Base-by-base conservation (phyloP, 2,888 invertebrate genomes). In the Synergus gifuensis region DNA sequence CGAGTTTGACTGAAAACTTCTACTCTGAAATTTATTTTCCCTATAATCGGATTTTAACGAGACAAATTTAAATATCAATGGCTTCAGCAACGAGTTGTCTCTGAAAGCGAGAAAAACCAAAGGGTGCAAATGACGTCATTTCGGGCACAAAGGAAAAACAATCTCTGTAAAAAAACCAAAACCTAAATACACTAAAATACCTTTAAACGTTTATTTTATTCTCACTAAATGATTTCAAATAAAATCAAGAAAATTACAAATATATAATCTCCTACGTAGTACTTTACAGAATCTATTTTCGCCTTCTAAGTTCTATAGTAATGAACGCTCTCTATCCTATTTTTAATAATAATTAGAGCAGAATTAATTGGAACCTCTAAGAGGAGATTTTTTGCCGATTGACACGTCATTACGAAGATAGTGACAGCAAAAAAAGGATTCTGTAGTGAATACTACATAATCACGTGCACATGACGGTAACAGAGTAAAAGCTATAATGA, bases 21-120 rank as follows among this genome's bases (percentile, higher is more conserved):
- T 67, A 49, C 46, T 28, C 22, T 7, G 16, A 2, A 49, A 69
- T 69, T 69, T 69, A 69, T 69, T 69, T 69, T 36, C 16, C 69
- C 49, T 22, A 28, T 69, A 49, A 69, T 69, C 22, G 46, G 49
- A 14, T 69, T 69, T 69, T 69, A 69, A 69, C 69, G 69, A 69
- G 46, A 46, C 69, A 69, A 69, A 69, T 69, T 69, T 69, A 16
- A 69, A 69, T 69, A 69, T 69, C 69, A 46, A 69, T 69, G 46
- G 69, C 46, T 46, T 44, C 69, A 42, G 12, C 42, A 36, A 36
- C 36, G 9, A 69, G 44, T 69, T 18, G 69, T 16, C 0, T 49
- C 14, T 69, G 8, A 22, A 46, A 67, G 44, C 18, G 0, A 49
- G 1, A 22, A 46, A 18, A 14, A 22, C 22, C 46, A 46, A 28